A percentile compares a stretch with the other conserved stretches of the same genome.
Conservation (phyloP, 2,113 vertebrate genomes). For the Tapirus terrestris region DNA sequence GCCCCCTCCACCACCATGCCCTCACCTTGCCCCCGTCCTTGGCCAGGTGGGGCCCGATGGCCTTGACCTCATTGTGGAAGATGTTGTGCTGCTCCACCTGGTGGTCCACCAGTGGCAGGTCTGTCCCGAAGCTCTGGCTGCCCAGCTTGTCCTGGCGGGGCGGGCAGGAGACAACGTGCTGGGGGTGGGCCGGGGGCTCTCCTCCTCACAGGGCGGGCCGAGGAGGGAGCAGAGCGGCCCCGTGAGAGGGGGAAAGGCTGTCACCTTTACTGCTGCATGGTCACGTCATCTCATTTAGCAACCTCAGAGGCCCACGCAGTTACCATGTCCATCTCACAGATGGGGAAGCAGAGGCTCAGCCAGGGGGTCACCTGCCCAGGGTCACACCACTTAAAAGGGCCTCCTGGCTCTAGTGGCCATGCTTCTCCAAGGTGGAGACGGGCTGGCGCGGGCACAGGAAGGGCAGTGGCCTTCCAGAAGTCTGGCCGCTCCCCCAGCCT, state of each 20-base stretch:
- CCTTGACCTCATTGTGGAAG: constrained; percentile 98
- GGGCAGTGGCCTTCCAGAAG: accelerated
- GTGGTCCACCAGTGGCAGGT: constrained; percentile 93
- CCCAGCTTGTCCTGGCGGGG: constrained; percentile 88
- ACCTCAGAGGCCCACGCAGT: accelerated
- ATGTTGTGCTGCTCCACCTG: constrained; percentile 98
- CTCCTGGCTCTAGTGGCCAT: not conserved
- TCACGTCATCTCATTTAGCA: not conserved
- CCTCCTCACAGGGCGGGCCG: not conserved
- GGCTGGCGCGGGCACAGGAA: not conserved
- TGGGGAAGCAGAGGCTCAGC: not conserved
- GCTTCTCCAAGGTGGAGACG: accelerated
- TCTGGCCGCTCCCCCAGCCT: not conserved
- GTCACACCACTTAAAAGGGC: not conserved
- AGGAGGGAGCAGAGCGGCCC: not conserved
- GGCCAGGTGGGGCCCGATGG: constrained; percentile 92
- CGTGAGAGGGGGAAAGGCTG: accelerated
- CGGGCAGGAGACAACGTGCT: accelerated
- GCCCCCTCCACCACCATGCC: accelerated
- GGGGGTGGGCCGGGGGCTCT: not conserved
- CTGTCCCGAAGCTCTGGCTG: constrained; percentile 92
- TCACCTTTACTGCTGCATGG: not conserved
- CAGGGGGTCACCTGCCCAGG: not conserved
- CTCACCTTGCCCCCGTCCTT: constrained; percentile 89
- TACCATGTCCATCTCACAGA: not conserved